Evolutionary conservation across 2,888 invertebrate genomes (phyloP), one percentile per base, ranked within the genome.

Genomic region (Brachynemurus nebulosus): DNA sequence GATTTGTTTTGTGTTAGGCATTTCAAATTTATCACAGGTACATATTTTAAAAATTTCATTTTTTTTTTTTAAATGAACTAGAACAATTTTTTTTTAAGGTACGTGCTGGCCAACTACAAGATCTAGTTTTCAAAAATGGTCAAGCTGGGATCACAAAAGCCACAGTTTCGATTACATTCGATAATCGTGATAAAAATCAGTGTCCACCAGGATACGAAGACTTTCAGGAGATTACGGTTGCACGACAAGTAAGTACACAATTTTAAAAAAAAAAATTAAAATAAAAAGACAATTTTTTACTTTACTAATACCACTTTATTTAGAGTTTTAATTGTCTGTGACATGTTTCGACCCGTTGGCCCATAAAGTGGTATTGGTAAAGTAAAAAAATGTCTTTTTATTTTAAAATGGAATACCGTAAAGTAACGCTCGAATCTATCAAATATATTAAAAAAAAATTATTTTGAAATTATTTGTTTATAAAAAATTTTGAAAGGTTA

Each of bases 1-100:
- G 1, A 96, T 98, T 63, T 98, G 97, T 63, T 99, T 98, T 63
- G 85, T 98, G 6, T 69, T 98, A 19, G 98, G 98, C 43, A 95
- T 98, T 42, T 80, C 86, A 14, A 93, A 95, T 64, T 73, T 97
- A 50, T 75, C 78, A 2, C 88, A 92, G 65, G 93, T 92, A 72
- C 14, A 27, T 47, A 45, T 38, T 37, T 9, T 34, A 42, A 33
- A 9, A 14, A 39, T 37, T 12, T 44, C 19, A 16, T 27, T 46
- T 38, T 41, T 23, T 44, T 30, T 14, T 36, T 14, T 16, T 14
- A 8, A 12, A 34, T 23, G 2, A n/a, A 25, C 38, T 1, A 14
- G 14, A 9, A 4, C 18, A 39, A 41, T 45, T 34, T 16, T 45
- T 47, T 47, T 59, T 57, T 17, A 55, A 95, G 92, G 92, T 97